Evolutionary conservation across 1,140 invertebrate genomes (phyloP).

Genomic region (Polyergus mexicanus): DNA sequence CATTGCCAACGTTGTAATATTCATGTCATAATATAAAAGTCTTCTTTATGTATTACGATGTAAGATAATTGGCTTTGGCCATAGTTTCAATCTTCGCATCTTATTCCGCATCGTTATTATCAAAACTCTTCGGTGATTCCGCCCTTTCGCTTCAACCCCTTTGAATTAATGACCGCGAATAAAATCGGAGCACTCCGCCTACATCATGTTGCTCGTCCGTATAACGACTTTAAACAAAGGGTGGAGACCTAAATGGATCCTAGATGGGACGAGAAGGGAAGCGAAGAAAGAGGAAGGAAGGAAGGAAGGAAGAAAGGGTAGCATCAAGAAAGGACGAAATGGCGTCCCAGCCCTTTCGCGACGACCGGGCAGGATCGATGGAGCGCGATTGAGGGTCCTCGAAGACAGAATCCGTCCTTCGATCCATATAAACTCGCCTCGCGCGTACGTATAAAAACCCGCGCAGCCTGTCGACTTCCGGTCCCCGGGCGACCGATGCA

Average conservation of each 20-base stretch:
- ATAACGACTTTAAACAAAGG: slow-evolving; percentile 54
- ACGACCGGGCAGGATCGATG: slow-evolving; percentile 62
- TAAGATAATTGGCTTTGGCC: background rate
- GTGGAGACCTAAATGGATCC: background rate
- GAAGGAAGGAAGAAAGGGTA: slow-evolving; percentile 29
- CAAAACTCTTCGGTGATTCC: slow-evolving; percentile 10
- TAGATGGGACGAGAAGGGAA: slow-evolving; percentile 12
- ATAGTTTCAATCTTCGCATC: slow-evolving; percentile 35
- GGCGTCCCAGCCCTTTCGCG: slow-evolving; percentile 27
- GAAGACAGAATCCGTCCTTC: slow-evolving; percentile 55
- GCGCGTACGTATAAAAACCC: background rate
- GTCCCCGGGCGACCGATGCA: slow-evolving; percentile 12
- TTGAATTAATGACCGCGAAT: slow-evolving; percentile 51
- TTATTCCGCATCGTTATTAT: slow-evolving; percentile 23
- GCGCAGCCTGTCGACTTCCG: slow-evolving; percentile 43
- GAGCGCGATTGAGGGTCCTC: slow-evolving; percentile 63
- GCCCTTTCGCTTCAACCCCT: slow-evolving; percentile 47
- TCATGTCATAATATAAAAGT: background rate
- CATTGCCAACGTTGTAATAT: background rate
- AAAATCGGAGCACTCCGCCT: slow-evolving; percentile 45
- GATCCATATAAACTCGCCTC: slow-evolving; percentile 49
- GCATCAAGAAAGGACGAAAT: slow-evolving; percentile 2
- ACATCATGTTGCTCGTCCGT: slow-evolving; percentile 16
- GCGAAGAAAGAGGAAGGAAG: slow-evolving; percentile 41
- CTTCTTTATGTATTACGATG: background rate